Conservation (phyloP, 2,888 invertebrate species). For the Drosophila bunnanda region DNA sequence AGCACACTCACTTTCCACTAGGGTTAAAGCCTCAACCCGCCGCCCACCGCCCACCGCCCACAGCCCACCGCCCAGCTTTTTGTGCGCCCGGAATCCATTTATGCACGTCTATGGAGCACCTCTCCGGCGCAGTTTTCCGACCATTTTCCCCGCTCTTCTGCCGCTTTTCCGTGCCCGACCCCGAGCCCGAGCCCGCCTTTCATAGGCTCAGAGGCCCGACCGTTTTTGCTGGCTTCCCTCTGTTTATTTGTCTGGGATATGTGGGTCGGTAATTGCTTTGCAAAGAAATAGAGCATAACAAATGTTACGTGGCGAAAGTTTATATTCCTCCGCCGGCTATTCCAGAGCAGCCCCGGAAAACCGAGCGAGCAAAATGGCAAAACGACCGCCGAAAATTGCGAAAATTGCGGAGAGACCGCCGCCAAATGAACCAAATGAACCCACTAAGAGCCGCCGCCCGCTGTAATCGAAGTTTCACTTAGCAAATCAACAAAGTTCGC, state of each 20-base stretch:
- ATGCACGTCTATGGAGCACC: constrained; percentile 40
- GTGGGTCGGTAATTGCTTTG: constrained; percentile 75
- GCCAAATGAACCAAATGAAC: constrained; percentile 41
- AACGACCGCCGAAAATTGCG: constrained; percentile 34
- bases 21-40: constrained; percentile 19
- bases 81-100: constrained; percentile 47
- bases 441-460: constrained; percentile 49
- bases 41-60: background rate
- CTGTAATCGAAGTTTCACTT: constrained; percentile 76
- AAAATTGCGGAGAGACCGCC: constrained; percentile 35
- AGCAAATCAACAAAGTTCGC: constrained; percentile 76
- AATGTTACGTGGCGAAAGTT: constrained; percentile 74
- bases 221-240: constrained; percentile 40
- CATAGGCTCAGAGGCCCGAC: constrained; percentile 32
- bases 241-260: constrained; percentile 59
- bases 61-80: background rate
- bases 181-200: constrained; percentile 1
- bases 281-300: constrained; percentile 77
- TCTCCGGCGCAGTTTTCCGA: constrained; percentile 2
- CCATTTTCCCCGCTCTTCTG: background rate
- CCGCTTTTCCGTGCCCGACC: constrained; percentile 5
- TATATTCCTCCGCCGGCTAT: constrained; percentile 52
- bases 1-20: constrained; percentile 44
- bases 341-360: constrained; percentile 10
- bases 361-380: constrained; percentile 26